phyloP scores from a whole-genome alignment of 2,888 invertebrate species.

The Rhabditophanes sp. region DNA sequence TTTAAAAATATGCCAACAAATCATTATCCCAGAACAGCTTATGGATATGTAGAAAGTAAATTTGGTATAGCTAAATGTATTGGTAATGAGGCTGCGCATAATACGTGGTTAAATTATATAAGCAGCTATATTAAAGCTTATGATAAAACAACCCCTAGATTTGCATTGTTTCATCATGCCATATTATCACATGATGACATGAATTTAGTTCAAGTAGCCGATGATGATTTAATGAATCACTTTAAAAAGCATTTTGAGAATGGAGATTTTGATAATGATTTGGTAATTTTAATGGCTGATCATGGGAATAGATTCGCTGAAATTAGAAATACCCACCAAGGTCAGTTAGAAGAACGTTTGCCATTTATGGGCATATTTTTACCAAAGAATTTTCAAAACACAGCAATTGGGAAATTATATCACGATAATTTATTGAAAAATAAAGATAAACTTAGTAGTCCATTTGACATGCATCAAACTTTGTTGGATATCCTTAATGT shows the following conservation, averaged over 20 bases:
- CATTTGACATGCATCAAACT: conserved; percentile 74
- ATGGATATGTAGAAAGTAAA: no score
- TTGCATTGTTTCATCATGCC: conserved; percentile 70
- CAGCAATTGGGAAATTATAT: conserved; percentile 15
- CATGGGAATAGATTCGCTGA: conserved; percentile 73
- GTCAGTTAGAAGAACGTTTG: conserved; percentile 66
- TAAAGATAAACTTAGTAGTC: conserved; percentile 58
- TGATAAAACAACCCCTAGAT: no score
- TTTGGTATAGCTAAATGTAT: no score
- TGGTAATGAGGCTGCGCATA: conserved; percentile 34
- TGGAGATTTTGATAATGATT: conserved; percentile 60
- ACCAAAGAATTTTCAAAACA: conserved; percentile 20
- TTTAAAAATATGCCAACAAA: conserved; percentile 68
- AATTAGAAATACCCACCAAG: conserved; percentile 69
- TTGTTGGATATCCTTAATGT: conserved; percentile 56
- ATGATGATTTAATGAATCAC: conserved; percentile 24
- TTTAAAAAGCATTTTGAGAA: conserved; percentile 40
- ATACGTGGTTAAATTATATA: conserved; percentile 1
- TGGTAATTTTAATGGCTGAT: conserved; percentile 77
- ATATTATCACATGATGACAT: conserved; percentile 74
- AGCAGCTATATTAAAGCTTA: no score
- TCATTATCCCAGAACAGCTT: conserved; percentile 70
- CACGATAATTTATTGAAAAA: conserved; percentile 25
- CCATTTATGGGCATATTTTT: conserved; percentile 57
- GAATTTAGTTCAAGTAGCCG: conserved; percentile 55